phyloP scores from a whole-genome alignment of 2,797 vertebrate genomes.

The Peromyscus eremicus region DNA sequence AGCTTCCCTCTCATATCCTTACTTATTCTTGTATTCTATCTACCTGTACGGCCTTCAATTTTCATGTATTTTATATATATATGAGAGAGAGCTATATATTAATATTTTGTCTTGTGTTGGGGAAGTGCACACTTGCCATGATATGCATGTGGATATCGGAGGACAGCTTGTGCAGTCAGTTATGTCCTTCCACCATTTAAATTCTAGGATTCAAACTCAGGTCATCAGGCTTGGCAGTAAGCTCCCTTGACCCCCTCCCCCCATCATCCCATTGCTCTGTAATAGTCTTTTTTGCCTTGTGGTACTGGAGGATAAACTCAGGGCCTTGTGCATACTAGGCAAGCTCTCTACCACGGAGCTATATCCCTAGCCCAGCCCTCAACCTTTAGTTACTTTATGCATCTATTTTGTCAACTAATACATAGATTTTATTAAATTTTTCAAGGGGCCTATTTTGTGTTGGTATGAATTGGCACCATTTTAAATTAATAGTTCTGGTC shows the following conservation, averaged over 20 bases:
- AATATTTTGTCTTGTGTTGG: background rate
- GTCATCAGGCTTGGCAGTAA: background rate
- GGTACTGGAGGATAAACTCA: background rate
- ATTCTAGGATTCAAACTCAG: background rate
- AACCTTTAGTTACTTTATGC: constrained; percentile 13
- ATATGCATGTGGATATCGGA: background rate
- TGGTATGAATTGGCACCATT: constrained; percentile 34
- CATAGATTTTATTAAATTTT: background rate
- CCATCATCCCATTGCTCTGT: background rate
- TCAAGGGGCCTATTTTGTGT: background rate
- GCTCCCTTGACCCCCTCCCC: background rate
- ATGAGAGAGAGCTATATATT: background rate
- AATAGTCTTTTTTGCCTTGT: background rate
- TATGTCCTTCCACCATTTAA: background rate
- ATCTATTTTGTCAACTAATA: constrained; percentile 34
- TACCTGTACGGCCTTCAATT: background rate
- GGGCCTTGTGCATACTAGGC: background rate
- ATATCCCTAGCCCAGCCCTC: background rate
- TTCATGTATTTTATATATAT: too few relatives aligned
- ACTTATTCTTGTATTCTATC: background rate
- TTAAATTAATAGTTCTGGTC: background rate
- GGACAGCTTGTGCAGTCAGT: background rate
- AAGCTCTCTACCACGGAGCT: background rate
- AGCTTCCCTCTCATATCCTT: background rate
- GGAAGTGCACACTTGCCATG: background rate